Conservation (phyloP, 2,797 vertebrate species). For the Danio albolineatus region DNA sequence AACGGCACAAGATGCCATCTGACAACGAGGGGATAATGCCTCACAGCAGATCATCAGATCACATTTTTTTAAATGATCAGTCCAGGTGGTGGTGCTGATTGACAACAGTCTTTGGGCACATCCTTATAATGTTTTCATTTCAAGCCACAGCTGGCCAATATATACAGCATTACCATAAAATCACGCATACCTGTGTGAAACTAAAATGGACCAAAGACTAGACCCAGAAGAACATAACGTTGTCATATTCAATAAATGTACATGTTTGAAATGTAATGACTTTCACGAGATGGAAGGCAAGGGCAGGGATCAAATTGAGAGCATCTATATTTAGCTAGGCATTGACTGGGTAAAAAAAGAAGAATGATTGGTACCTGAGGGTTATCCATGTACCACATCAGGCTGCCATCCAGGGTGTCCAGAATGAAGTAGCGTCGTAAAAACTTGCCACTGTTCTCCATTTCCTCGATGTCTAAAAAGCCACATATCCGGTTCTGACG, state of each 20-base stretch:
- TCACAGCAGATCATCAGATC: too few relatives aligned
- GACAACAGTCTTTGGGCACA: too few relatives aligned
- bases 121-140: too few relatives aligned
- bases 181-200: background rate
- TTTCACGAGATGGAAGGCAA: background rate
- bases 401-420: slow-evolving; percentile 83
- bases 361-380: slow-evolving; percentile 68
- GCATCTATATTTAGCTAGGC: background rate
- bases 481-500: slow-evolving; percentile 91
- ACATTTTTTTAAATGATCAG: too few relatives aligned
- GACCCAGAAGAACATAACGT: background rate
- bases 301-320: background rate
- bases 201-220: background rate
- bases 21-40: too few relatives aligned
- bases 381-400: slow-evolving; percentile 92
- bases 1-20: too few relatives aligned
- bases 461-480: slow-evolving; percentile 90
- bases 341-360: background rate
- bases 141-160: too few relatives aligned
- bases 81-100: too few relatives aligned
- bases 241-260: background rate
- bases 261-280: background rate
- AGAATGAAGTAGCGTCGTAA: slow-evolving; percentile 88
- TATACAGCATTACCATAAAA: too few relatives aligned
- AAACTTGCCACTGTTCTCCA: slow-evolving; percentile 89